A percentile compares a stretch with the other conserved stretches of the same genome.
Conservation (phyloP, 2,797 vertebrate genomes). For the Hemibagrus guttatus region DNA sequence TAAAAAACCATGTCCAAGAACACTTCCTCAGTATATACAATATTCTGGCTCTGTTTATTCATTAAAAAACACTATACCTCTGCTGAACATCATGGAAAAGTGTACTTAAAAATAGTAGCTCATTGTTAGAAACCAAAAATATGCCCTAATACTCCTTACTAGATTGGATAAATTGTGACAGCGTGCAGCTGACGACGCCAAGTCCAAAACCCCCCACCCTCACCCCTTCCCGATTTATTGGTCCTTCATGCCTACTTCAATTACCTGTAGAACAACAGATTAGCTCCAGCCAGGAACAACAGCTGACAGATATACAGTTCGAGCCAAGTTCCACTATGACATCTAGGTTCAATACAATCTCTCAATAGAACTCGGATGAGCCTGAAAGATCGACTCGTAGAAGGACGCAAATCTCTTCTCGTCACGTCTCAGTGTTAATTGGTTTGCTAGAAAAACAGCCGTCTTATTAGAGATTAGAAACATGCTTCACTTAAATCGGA, state of each 20-base stretch:
- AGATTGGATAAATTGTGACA: not conserved
- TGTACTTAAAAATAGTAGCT: not conserved
- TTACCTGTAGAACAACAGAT: slow-evolving; percentile 7
- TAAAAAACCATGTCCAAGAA: not conserved
- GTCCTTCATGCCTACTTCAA: not conserved
- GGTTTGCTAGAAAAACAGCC: not conserved
- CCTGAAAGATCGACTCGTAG: not conserved
- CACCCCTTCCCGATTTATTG: not conserved
- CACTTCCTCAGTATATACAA: not conserved
- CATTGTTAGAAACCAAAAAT: not conserved
- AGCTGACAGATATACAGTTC: slow-evolving; percentile 29
- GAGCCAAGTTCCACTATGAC: slow-evolving; percentile 5
- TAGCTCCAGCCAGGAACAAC: not conserved
- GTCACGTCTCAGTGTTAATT: not conserved
- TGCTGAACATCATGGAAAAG: not conserved
- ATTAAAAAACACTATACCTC: not conserved
- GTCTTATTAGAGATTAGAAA: not conserved
- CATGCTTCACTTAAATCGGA: not conserved
- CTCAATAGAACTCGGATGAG: not conserved
- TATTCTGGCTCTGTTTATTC: not conserved
- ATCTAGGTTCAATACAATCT: slow-evolving; percentile 22
- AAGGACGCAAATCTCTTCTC: slow-evolving; percentile 6
- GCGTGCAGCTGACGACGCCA: not conserved
- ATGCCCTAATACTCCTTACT: not conserved
- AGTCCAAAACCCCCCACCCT: not conserved